A percentile compares a stretch with the other conserved stretches of the same genome.
Conservation (phyloP, 2,797 vertebrate species). For the Sebastiscus tertius region DNA sequence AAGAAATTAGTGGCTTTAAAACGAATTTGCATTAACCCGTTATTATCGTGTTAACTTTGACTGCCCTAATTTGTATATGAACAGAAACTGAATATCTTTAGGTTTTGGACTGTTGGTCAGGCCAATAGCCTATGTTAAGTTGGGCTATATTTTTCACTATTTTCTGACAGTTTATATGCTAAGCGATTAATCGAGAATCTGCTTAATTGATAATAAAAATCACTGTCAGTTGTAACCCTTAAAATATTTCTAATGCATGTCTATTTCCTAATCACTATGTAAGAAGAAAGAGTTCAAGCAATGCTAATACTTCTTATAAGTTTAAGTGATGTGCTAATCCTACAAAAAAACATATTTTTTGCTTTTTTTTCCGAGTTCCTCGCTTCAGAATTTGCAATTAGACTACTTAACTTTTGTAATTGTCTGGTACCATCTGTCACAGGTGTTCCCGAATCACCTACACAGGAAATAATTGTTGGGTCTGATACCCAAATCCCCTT, state of each 20-base stretch:
- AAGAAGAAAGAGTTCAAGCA: not conserved
- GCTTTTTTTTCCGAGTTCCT: not conserved
- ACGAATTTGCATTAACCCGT: fast-evolving
- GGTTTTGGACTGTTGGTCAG: not conserved
- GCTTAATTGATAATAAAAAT: not conserved
- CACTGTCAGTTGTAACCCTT: not conserved
- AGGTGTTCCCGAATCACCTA: slow-evolving; percentile 23
- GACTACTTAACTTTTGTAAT: slow-evolving; percentile 15
- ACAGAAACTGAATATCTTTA: not conserved
- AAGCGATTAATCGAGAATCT: not conserved
- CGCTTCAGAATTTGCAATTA: slow-evolving; percentile 27
- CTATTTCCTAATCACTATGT: not conserved
- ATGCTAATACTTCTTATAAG: not conserved
- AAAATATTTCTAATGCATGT: not conserved
- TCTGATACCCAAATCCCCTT: slow-evolving; percentile 1
- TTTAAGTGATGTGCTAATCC: slow-evolving; percentile 13
- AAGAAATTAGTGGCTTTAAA: too few relatives aligned
- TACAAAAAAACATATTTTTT: not conserved
- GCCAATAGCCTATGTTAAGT: too few relatives aligned
- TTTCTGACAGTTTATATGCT: too few relatives aligned
- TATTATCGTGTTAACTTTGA: too few relatives aligned
- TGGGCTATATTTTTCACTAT: too few relatives aligned
- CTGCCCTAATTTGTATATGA: not conserved
- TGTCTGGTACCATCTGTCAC: slow-evolving; percentile 30
- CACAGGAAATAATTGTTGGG: slow-evolving; percentile 14